phyloP scores from a whole-genome alignment of 2,797 vertebrate genomes.

The Anas capensis region DNA sequence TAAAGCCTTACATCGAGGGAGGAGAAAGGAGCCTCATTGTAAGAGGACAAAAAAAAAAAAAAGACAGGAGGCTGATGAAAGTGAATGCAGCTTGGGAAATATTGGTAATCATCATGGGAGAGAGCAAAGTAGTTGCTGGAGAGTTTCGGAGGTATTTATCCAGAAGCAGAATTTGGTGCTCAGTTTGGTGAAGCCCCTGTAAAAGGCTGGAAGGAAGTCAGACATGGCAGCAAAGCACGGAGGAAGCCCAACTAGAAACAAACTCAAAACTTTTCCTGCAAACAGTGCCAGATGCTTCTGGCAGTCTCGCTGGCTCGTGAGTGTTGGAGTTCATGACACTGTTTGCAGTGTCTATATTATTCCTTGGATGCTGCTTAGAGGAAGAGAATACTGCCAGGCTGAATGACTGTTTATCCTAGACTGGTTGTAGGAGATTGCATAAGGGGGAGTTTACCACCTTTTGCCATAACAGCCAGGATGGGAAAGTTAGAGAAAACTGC shows the following conservation, averaged over 20 bases:
- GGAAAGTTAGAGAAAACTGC: constrained; percentile 2
- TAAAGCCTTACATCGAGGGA: not conserved
- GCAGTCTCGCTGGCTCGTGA: not conserved
- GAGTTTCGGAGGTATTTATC: not conserved
- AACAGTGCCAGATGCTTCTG: not conserved
- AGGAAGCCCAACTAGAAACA: not conserved
- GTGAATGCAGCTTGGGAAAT: not conserved
- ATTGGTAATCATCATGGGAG: not conserved
- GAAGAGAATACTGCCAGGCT: not conserved
- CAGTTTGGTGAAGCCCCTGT: not conserved
- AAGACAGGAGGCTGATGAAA: not conserved
- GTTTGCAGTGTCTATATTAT: not conserved
- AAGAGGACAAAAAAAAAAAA: not conserved
- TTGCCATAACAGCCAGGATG: constrained; percentile 1
- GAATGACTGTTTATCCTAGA: constrained; percentile 36
- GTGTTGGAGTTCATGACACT: constrained; percentile 35
- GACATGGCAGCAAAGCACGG: not conserved
- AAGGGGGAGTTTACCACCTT: constrained; percentile 16
- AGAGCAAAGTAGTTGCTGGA: not conserved
- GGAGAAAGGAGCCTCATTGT: not conserved
- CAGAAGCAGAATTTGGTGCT: not conserved
- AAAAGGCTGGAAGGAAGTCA: not conserved
- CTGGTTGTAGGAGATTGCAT: not conserved
- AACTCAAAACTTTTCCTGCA: not conserved
- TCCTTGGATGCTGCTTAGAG: not conserved